Evolutionary conservation across 2,113 vertebrate genomes (phyloP), one percentile per base, ranked within the genome.

Genomic region (Mixornis gularis): DNA sequence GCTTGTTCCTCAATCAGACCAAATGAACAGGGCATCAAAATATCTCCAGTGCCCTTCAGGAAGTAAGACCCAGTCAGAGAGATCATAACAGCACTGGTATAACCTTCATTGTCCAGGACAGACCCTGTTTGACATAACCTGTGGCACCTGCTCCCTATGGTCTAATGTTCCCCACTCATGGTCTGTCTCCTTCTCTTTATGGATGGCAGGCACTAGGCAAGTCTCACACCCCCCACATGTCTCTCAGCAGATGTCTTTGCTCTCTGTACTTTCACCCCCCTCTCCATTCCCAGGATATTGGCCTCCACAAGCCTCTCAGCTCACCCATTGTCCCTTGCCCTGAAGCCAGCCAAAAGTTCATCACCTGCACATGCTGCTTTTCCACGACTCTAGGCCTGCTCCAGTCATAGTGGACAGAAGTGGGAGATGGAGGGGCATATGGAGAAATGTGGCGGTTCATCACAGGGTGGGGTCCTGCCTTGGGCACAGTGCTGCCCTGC

Each of bases 401-500:
- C 63, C 17, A 9, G 0, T 46, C 73, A 51, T n/a, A 1, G 7
- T 20, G 44, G 16, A 3, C 0, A 25, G 17, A 32, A 64, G 3
- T 13, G 4, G 41, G 10, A 58, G 12, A 8, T 60, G 34, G 34
- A 59, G 9, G 0, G 2, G 3, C 7, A 13, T 2, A 2, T 0
- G 0, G 5, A 51, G 17, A 2, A 3, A 5, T 2, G 17, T 25
- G 7, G 5, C 2, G 2, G 9, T 9, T 26, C 29, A 0, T 5
- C 58, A 27, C 36, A 38, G 0, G 3, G 6, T n/a, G 32, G 10
- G 7, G 26, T 60, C 15, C 58, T 79, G n/a, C 30, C 58, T 32
- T 1, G 0, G n/a, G 4, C 46, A 32, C 4, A 1, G 5, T 48
- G 27, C 49, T 58, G 71, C 20, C 16, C 17, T 3, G 8, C 12